Evolutionary conservation across 2,113 vertebrate genomes (phyloP), one percentile per base, ranked within the genome.

Genomic region (Daubentonia madagascariensis): DNA sequence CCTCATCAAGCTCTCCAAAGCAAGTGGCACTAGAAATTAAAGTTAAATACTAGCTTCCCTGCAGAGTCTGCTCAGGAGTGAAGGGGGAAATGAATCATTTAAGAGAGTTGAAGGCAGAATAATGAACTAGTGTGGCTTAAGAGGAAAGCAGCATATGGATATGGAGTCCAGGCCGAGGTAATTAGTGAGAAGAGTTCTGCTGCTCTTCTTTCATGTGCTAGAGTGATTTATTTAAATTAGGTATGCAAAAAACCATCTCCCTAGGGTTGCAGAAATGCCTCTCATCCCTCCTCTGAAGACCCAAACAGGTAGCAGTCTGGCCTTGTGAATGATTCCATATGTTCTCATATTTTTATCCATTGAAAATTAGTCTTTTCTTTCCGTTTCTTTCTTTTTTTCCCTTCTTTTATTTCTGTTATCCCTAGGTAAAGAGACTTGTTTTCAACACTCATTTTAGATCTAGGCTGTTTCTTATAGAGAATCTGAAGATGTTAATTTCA

Each of bases 21-120:
- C 97, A 95, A 97, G 96, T 95, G 97, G 92, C 94, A 89, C 68
- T 90, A 86, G 97, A 91, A 96, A 97, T 96, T 93, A 83, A 98
- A 98, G 95, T 98, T 97, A 98, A 98, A 92, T 94, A 94, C 95
- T 88, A 96, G 76, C 94, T 97, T 98, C 89, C 96, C 93, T 50
- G 95, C 76, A 86, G 91, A 93, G 81, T 80, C 91, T 98, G 97
- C 89, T 96, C 65, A 52, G 92, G 67, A 96, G 89, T 40, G 79
- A 93, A 81, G 85, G 45, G 45, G 35, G 70, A 67, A 54, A 96
- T 97, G 97, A 97, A 97, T 98, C 97, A 95, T 93, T 97, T 96
- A 95, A 94, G 68, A 85, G 91, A 96, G 86, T 80, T 97, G 89
- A 83, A 94, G 97, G 94, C 76, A 96, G 95, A 89, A 96, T 97